Conservation (phyloP, 2,888 invertebrate genomes). For the Agapostemon virescens region DNA sequence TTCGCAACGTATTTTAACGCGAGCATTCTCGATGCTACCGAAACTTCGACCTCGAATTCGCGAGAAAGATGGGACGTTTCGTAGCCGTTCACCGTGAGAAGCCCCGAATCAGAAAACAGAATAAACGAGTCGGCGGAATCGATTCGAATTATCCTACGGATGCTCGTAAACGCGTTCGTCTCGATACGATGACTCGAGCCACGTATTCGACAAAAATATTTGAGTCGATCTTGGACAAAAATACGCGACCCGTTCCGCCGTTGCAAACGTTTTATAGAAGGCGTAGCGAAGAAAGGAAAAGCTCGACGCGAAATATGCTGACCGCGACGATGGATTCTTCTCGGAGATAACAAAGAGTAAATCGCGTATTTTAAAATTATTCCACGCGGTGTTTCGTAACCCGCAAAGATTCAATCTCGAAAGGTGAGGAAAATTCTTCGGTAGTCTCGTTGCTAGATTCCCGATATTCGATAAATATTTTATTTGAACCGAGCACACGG, state of each 20-base stretch:
- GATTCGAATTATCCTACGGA: not conserved
- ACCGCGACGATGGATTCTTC: not conserved
- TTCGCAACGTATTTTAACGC: not conserved
- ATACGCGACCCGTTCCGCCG: no score
- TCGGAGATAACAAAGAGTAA: not conserved
- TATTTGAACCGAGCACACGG: no score
- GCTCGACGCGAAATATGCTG: not conserved
- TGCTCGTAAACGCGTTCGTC: not conserved
- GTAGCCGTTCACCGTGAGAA: not conserved
- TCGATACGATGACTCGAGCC: not conserved
- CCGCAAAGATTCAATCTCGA: not conserved
- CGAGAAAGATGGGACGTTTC: not conserved
- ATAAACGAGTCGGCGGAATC: not conserved
- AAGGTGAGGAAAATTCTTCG: not conserved
- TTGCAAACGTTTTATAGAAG: no score
- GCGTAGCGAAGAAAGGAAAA: no score
- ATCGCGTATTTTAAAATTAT: not conserved
- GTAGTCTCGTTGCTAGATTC: no score
- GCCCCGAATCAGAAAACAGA: not conserved
- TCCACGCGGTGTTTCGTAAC: not conserved
- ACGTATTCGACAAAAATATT: not conserved
- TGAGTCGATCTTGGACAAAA: no score
- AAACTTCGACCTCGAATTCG: not conserved
- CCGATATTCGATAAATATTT: no score
- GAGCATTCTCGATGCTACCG: not conserved